phyloP scores from a whole-genome alignment of 2,888 invertebrate species.

The Apamea monoglypha region DNA sequence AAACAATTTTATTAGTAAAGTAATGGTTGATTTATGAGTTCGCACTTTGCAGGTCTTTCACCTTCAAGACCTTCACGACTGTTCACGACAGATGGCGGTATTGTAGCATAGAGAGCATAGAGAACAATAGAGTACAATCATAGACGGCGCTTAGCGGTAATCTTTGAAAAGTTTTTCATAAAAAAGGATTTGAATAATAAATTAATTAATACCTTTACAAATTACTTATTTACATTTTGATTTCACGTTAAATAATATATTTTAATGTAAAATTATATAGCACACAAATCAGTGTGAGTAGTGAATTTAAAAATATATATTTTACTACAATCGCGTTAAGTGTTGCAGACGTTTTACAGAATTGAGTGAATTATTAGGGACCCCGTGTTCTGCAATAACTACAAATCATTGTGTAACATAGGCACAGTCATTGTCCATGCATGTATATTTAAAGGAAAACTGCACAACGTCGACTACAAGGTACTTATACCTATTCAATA shows the following conservation, averaged over 20 bases:
- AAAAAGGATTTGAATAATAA: too few species aligned
- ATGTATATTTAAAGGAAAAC: conserved; percentile 16
- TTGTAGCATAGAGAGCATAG: conserved; percentile 49
- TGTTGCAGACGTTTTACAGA: neutral
- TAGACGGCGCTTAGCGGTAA: conserved; percentile 45
- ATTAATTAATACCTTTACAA: neutral
- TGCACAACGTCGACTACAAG: conserved; percentile 1
- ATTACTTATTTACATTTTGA: neutral
- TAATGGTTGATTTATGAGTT: neutral
- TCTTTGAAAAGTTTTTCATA: conserved; percentile 28
- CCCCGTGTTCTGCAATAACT: neutral
- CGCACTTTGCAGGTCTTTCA: neutral
- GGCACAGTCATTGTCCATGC: conserved; percentile 21
- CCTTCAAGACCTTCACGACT: conserved; percentile 3
- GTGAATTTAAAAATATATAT: neutral
- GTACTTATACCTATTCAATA: conserved; percentile 11
- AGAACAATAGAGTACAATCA: conserved; percentile 45
- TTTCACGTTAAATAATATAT: neutral
- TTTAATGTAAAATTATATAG: neutral
- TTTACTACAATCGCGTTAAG: neutral
- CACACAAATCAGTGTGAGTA: neutral
- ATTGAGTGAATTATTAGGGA: neutral
- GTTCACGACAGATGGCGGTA: conserved; percentile 58
- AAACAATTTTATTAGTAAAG: neutral
- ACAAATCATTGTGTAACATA: neutral